A percentile compares a stretch with the other conserved stretches of the same genome.
phyloP scores from a whole-genome alignment of 2,888 invertebrate genomes.

The Entomobrya multifasciata region DNA sequence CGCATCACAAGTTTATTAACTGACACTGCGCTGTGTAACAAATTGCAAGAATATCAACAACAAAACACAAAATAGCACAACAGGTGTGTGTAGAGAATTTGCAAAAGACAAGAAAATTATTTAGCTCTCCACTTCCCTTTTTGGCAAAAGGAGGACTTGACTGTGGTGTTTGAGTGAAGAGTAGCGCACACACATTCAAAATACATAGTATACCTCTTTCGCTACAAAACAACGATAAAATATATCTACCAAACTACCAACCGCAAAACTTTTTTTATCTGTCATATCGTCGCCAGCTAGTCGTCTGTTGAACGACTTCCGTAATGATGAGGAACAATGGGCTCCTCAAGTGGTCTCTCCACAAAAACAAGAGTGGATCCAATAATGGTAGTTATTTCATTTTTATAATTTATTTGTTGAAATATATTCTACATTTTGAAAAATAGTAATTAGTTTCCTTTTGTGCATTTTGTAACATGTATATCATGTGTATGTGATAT shows the following conservation, averaged over 20 bases:
- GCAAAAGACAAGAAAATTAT: slow-evolving; percentile 3
- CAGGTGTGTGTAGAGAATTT: not conserved
- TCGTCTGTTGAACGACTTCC: slow-evolving; percentile 75
- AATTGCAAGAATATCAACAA: slow-evolving; percentile 16
- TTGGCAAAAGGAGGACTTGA: slow-evolving; percentile 48
- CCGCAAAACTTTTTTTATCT: slow-evolving; percentile 19
- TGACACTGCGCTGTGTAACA: not conserved
- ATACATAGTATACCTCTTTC: not conserved
- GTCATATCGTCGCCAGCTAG: slow-evolving; percentile 63
- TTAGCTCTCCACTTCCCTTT: slow-evolving; percentile 39
- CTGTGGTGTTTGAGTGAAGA: slow-evolving; percentile 27
- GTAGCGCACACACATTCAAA: not conserved
- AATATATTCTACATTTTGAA: slow-evolving; percentile 14
- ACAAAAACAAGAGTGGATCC: slow-evolving; percentile 82
- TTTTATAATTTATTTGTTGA: slow-evolving; percentile 34
- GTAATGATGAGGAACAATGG: slow-evolving; percentile 84
- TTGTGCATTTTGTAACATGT: not conserved
- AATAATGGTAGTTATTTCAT: slow-evolving; percentile 78
- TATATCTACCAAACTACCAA: too few relatives aligned
- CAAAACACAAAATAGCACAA: slow-evolving; percentile 7
- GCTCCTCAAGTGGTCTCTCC: slow-evolving; percentile 83
- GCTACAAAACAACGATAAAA: not conserved
- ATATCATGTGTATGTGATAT: too few relatives aligned
- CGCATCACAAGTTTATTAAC: not conserved
- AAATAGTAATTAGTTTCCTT: slow-evolving; percentile 25